Conservation (phyloP, 1,140 invertebrate species). For the Drosophila bocqueti region DNA sequence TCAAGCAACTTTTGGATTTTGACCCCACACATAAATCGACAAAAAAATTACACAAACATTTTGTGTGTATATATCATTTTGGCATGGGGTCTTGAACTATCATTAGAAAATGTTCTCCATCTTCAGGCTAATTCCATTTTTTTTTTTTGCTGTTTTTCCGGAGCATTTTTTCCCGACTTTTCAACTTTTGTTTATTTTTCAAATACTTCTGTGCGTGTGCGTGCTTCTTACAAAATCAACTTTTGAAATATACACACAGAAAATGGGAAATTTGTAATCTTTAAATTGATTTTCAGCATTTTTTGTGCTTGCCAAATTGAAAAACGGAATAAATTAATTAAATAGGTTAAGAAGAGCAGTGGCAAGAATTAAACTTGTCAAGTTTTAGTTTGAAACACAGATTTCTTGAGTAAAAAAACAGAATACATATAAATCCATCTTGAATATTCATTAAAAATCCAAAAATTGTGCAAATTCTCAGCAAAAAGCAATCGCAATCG, state of each 20-base stretch:
- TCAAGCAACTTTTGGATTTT: slow-evolving; percentile 30
- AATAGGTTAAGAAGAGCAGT: background rate
- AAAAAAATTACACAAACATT: slow-evolving; percentile 2
- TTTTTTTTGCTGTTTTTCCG: slow-evolving; percentile 7
- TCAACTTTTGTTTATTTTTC: slow-evolving; percentile 40
- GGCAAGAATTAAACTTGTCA: background rate
- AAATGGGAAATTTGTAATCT: slow-evolving; percentile 4
- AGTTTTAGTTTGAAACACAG: background rate
- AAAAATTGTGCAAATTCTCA: background rate
- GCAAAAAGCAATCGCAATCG: background rate
- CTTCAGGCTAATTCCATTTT: slow-evolving; percentile 24
- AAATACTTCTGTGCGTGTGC: background rate
- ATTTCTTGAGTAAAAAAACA: background rate
- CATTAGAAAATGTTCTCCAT: slow-evolving; percentile 12
- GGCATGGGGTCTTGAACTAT: slow-evolving; percentile 27
- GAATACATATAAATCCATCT: background rate
- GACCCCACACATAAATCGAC: slow-evolving; percentile 4
- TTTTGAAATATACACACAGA: slow-evolving; percentile 12
- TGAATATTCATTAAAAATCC: background rate
- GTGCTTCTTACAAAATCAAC: slow-evolving; percentile 34
- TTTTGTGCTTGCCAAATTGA: slow-evolving; percentile 1
- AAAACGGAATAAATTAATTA: background rate
- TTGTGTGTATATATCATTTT: slow-evolving; percentile 8
- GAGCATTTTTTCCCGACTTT: background rate
- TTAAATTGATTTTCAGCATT: background rate